Percentiles rank a stretch among this genome's conserved stretches.
phyloP scores from a whole-genome alignment of 2,113 vertebrate genomes.

The Bucco capensis region DNA sequence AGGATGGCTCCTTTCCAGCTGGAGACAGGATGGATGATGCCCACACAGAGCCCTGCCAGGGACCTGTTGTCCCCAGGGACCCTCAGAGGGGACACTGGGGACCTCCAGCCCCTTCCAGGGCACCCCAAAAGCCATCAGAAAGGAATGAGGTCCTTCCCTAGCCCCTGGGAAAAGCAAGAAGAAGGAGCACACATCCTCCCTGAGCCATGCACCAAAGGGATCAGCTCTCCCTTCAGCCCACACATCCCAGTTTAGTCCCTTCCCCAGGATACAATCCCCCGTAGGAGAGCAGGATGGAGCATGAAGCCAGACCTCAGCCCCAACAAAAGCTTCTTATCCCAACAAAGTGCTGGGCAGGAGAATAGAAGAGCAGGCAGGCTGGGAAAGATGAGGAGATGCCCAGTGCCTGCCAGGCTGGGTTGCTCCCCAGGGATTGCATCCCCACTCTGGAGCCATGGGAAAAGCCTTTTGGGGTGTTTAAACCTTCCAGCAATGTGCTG shows the following conservation, averaged over 20 bases:
- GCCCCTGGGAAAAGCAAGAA: background rate
- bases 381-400: background rate
- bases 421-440: background rate
- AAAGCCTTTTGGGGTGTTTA: background rate
- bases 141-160: accelerated
- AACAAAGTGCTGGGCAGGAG: background rate
- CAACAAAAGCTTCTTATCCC: background rate
- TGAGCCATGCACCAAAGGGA: accelerated
- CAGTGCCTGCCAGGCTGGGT: background rate
- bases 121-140: background rate
- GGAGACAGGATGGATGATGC: background rate
- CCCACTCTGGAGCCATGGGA: accelerated
- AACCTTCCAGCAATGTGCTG: background rate
- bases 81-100: accelerated
- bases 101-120: background rate
- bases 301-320: background rate
- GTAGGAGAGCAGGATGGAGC: accelerated
- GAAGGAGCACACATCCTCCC: background rate
- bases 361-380: constrained; percentile 25
- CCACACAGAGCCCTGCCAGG: accelerated
- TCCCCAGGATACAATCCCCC: background rate
- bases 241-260: background rate
- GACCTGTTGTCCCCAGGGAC: background rate
- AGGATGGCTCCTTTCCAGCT: background rate
- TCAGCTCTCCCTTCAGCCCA: background rate